Percentiles rank a stretch among this genome's conserved stretches.
Evolutionary conservation across 2,797 vertebrate genomes (phyloP).

Genomic region (Smutsia gigantea): DNA sequence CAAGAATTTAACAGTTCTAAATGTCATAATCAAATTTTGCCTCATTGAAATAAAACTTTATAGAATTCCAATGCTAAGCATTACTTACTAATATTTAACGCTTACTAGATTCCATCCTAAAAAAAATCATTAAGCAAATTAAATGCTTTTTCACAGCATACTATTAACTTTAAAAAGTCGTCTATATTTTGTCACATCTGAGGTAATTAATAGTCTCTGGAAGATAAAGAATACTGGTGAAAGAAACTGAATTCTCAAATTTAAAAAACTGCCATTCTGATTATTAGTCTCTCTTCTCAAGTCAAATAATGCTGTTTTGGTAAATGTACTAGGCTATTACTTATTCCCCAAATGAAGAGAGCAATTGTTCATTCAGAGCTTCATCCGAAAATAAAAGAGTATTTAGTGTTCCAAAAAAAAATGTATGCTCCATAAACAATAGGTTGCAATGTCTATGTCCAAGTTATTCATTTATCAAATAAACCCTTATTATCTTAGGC

Average conservation of each 20-base stretch:
- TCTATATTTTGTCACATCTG: not conserved
- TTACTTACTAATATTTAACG: not conserved
- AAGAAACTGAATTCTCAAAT: slow-evolving; percentile 1
- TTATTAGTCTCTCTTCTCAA: slow-evolving; percentile 42
- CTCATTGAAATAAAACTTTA: slow-evolving; percentile 28
- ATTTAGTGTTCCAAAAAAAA: slow-evolving; percentile 58
- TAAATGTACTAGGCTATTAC: slow-evolving; percentile 65
- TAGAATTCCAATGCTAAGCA: not conserved
- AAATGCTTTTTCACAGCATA: not conserved
- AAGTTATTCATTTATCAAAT: not conserved
- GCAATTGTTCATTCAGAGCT: slow-evolving; percentile 70
- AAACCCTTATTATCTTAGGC: not conserved
- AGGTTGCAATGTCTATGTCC: not conserved
- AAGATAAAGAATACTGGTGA: not conserved
- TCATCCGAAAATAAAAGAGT: slow-evolving; percentile 11
- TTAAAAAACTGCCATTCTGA: not conserved
- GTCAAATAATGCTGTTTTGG: slow-evolving; percentile 37
- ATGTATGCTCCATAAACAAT: slow-evolving; percentile 50
- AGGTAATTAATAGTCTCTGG: not conserved
- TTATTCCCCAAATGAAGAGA: slow-evolving; percentile 60
- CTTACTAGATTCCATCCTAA: not conserved
- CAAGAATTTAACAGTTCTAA: slow-evolving; percentile 25
- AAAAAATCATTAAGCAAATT: not conserved
- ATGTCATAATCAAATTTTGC: not conserved
- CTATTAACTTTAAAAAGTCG: not conserved